Evolutionary conservation across 1,140 invertebrate genomes (phyloP).

Genomic region (Hetaerina americana): DNA sequence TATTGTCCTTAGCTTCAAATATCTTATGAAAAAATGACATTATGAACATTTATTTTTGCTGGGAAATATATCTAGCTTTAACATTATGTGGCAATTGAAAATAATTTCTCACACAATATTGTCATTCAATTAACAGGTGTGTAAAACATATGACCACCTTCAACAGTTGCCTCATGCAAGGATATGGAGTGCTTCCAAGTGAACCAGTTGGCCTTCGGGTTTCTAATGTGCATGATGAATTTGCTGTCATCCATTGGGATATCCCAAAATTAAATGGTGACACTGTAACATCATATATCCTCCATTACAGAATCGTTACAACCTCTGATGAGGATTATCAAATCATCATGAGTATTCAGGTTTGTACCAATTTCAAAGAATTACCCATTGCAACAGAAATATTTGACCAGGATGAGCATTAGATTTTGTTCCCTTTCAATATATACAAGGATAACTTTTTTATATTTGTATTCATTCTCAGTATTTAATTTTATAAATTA

Average conservation of each 20-base stretch:
- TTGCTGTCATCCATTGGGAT: conserved; percentile 65
- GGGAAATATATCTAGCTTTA: neutral
- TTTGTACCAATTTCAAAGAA: neutral
- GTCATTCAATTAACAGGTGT: conserved; percentile 38
- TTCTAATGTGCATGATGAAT: conserved; percentile 54
- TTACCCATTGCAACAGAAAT: neutral
- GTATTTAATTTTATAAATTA: no score
- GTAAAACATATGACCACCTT: conserved; percentile 65
- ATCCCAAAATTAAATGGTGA: conserved; percentile 51
- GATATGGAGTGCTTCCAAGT: conserved; percentile 65
- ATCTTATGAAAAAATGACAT: no score
- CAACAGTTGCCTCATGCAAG: conserved; percentile 64
- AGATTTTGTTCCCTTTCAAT: no score
- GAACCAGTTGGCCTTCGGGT: conserved; percentile 50
- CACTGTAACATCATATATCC: conserved; percentile 54
- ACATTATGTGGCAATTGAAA: neutral
- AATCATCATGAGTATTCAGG: neutral
- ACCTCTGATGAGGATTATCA: conserved; percentile 24
- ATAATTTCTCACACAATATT: no score
- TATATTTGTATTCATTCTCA: no score
- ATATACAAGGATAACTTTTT: no score
- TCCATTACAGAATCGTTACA: conserved; percentile 35
- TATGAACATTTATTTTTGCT: conserved; percentile 1
- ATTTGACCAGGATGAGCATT: no score
- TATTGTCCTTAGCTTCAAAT: no score